These are phyloP conservation scores for Thaumatotibia leucotreta DNA, from an alignment of 1,140 invertebrate species.

Conservation along the genomic window DNA sequence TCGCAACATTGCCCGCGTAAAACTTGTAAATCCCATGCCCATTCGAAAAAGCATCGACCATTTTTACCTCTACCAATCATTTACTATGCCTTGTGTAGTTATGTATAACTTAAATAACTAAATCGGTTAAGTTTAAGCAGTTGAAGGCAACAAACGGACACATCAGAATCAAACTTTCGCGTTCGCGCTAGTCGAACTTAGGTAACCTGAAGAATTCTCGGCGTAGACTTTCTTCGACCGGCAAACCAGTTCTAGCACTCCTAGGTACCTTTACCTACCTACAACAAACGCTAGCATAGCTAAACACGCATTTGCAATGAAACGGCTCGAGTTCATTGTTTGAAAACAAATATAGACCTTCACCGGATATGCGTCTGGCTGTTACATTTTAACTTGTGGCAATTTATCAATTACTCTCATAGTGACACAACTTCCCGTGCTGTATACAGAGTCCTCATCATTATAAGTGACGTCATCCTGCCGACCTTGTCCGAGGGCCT, in stretches of 20 bases:
- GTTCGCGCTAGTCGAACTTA: not conserved
- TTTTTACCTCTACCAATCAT: no score
- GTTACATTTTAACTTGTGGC: slow-evolving; percentile 26
- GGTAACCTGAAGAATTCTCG: not conserved
- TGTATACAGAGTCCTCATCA: slow-evolving; percentile 53
- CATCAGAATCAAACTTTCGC: not conserved
- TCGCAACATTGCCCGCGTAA: no score
- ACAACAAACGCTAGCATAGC: slow-evolving; percentile 20
- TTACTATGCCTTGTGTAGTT: no score
- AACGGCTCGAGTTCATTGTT: slow-evolving; percentile 29
- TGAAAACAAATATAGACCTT: slow-evolving; percentile 26
- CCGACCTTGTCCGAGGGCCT: slow-evolving; percentile 57
- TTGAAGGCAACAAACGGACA: not conserved
- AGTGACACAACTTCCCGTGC: slow-evolving; percentile 39
- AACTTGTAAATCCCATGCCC: no score
- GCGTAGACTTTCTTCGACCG: slow-evolving; percentile 3
- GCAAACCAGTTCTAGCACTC: slow-evolving; percentile 39
- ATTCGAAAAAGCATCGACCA: no score
- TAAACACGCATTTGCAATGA: slow-evolving; percentile 32
- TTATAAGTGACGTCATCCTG: slow-evolving; percentile 59
- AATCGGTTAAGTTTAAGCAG: not conserved
- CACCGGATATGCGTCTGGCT: slow-evolving; percentile 31
- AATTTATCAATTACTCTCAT: slow-evolving; percentile 56
- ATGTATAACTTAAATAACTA: no score
- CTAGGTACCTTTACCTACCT: slow-evolving; percentile 12